Evolutionary conservation across 2,797 vertebrate genomes (phyloP), one percentile per base, ranked within the genome.

Genomic region (Leuciscus waleckii): DNA sequence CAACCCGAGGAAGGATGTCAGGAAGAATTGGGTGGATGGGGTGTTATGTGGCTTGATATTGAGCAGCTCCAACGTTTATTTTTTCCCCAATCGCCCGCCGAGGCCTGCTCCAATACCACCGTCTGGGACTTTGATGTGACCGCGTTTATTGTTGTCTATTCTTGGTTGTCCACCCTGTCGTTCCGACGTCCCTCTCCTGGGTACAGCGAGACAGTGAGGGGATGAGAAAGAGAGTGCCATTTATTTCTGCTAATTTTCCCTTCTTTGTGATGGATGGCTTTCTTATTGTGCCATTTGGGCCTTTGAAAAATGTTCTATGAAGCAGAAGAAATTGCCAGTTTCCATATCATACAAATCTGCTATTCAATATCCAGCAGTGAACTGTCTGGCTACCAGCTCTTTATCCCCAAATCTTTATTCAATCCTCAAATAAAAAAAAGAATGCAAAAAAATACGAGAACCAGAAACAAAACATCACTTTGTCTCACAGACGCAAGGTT

Each of bases 161-260:
- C 92, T 92, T 90, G 41, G 86, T 90, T 83, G 90, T 93, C 92
- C 91, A 91, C 92, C 90, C 92, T 63, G 75, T 49, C 58, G 3
- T 49, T 65, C 49, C 8, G 14, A 43, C 21, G 39, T 68, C 71
- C 73, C 79, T 86, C 37, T 78, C 41, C 14, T 32, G 73, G 68
- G 39, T 84, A 84, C 71, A 86, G 79, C n/a, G 6, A 78, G 67
- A 77, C 23, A 39, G 26, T 49, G n/a, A 86, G 43, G 49, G 90
- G 89, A 83, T 84, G 88, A 91, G 87, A 87, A 85, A 89, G 79
- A 91, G 88, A 80, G 91, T 88, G 90, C 91, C 92, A 92, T 94
- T 95, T 95, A 95, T 95, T 94, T 91, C 92, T 94, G 91, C 94
- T 94, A 92, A 95, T 95, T 96, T 95, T 94, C 92, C 87, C 71